Conservation (phyloP, 2,113 vertebrate genomes). For the Odocoileus hemionus region DNA sequence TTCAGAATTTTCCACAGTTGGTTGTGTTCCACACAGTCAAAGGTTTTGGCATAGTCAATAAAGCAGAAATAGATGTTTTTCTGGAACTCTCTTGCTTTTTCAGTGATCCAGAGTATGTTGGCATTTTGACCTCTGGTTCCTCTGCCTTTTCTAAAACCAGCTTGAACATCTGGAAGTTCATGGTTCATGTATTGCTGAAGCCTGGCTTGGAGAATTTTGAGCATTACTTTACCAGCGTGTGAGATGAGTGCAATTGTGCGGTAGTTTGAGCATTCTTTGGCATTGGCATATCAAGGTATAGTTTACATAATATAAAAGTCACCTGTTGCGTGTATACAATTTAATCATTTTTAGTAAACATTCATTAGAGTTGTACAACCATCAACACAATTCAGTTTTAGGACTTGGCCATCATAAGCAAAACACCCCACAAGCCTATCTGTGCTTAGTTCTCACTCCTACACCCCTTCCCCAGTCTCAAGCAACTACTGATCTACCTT, state of each 20-base stretch:
- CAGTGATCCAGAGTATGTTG: accelerated
- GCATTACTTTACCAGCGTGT: neutral
- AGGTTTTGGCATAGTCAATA: neutral
- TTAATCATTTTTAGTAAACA: neutral
- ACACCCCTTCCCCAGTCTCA: neutral
- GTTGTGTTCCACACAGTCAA: neutral
- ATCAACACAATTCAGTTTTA: neutral
- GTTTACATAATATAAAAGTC: neutral
- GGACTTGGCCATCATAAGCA: neutral
- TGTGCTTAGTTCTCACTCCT: neutral
- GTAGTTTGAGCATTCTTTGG: neutral
- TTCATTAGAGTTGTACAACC: neutral
- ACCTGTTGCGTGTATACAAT: neutral
- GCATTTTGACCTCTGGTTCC: neutral
- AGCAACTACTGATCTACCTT: neutral
- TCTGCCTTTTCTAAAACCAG: neutral
- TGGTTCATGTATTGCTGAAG: neutral
- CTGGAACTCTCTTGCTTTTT: neutral
- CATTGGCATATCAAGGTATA: neutral
- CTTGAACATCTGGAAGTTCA: neutral
- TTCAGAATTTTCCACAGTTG: neutral
- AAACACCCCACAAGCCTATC: neutral
- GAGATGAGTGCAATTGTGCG: neutral
- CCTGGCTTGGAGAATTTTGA: neutral
- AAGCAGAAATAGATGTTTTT: neutral